These are phyloP conservation scores for Ciconia boyciana DNA, from an alignment of 2,113 vertebrate genomes.

Conservation along the genomic window DNA sequence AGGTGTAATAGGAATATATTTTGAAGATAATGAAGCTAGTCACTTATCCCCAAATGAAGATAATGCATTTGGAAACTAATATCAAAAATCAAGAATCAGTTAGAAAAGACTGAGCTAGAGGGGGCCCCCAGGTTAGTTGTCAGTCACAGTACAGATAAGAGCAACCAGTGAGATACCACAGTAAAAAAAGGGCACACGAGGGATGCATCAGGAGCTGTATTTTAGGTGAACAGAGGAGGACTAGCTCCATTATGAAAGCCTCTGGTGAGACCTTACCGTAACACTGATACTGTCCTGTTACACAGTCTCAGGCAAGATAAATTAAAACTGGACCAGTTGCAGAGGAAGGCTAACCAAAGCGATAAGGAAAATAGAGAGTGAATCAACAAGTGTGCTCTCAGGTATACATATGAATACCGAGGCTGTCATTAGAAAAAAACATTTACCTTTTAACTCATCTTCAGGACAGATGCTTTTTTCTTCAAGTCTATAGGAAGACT, in stretches of 20 bases:
- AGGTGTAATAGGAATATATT: background rate
- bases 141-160: background rate
- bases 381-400: background rate
- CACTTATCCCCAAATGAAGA: conserved; percentile 15
- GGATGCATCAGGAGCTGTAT: background rate
- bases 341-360: background rate
- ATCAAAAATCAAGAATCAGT: conserved; percentile 22
- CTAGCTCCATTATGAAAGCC: background rate
- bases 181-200: background rate
- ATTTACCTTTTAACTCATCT: background rate
- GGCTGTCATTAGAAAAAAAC: background rate
- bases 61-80: conserved; percentile 38
- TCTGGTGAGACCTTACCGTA: background rate
- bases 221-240: background rate
- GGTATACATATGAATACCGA: background rate
- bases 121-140: background rate
- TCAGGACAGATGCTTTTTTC: background rate
- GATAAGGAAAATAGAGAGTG: background rate
- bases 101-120: conserved; percentile 1
- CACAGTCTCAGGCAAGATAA: background rate
- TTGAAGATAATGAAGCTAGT: conserved; percentile 37
- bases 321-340: background rate
- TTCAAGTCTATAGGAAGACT: background rate
- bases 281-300: background rate
- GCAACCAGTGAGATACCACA: background rate